A percentile compares a stretch with the other conserved stretches of the same genome.
Conservation (phyloP, 64 coral and sea anemone species). For the Actinia tenebrosa region DNA sequence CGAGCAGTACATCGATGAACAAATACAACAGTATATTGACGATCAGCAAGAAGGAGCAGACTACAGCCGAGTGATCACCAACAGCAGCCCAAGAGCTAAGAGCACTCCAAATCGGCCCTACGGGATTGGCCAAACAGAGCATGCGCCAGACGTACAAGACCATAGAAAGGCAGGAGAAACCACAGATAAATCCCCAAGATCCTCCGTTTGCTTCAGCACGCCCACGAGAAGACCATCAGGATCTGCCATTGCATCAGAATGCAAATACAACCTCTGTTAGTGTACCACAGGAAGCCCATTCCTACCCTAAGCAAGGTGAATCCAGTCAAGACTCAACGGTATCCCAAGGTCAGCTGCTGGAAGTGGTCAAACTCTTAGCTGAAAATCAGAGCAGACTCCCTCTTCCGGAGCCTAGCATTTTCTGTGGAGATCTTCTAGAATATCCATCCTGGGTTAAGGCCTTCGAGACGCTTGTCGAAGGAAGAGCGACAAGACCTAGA, state of each 20-base stretch:
- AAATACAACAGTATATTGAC: neutral
- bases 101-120: neutral
- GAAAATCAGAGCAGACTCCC: neutral
- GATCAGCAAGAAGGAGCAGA: neutral
- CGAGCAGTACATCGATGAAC: neutral
- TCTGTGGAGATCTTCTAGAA: constrained; percentile 10
- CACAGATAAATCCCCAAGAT: neutral
- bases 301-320: neutral
- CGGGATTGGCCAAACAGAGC: neutral
- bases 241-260: neutral
- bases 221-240: neutral
- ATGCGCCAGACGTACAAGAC: neutral
- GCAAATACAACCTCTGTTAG: too few species aligned
- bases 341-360: neutral
- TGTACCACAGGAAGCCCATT: neutral
- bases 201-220: neutral
- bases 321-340: neutral
- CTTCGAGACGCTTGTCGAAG: constrained; percentile 27
- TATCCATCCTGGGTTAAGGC: constrained; percentile 13
- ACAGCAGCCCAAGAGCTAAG: neutral
- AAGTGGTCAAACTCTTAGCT: neutral
- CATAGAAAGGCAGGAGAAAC: neutral
- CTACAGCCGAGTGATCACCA: neutral
- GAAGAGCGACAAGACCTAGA: neutral
- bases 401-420: neutral